Evolutionary conservation across 2,888 invertebrate species (phyloP), one percentile per base, ranked within the genome.

Genomic region (Drosophila barbarae): DNA sequence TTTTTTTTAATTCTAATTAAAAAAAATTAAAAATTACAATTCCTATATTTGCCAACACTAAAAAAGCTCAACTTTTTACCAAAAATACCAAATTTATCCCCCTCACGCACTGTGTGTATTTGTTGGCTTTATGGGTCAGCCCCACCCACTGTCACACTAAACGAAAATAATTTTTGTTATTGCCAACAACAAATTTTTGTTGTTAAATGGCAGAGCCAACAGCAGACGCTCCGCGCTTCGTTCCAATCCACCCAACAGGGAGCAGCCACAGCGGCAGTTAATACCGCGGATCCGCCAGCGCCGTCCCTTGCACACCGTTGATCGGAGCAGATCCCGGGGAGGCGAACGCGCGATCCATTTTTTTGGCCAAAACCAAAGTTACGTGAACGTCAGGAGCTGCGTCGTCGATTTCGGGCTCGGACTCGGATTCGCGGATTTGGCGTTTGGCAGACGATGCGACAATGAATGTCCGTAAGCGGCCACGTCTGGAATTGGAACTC

Each of bases 401-500:
- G 7, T 26, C 7, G 6, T 7, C 26, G 21, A 23, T 26, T 54
- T 41, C 21, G n/a, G 41, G 21, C 34, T 53, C 21, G 46, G 47
- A 36, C 26, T 23, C n/a, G 23, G 47, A 36, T 36, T 23, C n/a
- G 23, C 15, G 23, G 23, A 28, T 9, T 52, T 18, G 21, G 21
- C 18, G 10, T 2, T 7, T 46, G 30, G 30, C 46, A 30, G 46
- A 30, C 49, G 47, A 69, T 74, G 69, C 54, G 38, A 72, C 68
- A 66, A 79, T 84, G 79, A 79, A 82, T 59, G 70, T 84, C 7
- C 73, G 66, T 46, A 79, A 79, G 67, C 76, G 79, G 59, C 72
- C 82, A 74, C 82, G 79, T 71, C 74, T 79, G 82, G 80, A 80
- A 56, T 66, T 82, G 30, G 67, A 63, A 58, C 71, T 18, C 18